phyloP scores from a whole-genome alignment of 2,888 invertebrate genomes.

The Synergus gifuensis region DNA sequence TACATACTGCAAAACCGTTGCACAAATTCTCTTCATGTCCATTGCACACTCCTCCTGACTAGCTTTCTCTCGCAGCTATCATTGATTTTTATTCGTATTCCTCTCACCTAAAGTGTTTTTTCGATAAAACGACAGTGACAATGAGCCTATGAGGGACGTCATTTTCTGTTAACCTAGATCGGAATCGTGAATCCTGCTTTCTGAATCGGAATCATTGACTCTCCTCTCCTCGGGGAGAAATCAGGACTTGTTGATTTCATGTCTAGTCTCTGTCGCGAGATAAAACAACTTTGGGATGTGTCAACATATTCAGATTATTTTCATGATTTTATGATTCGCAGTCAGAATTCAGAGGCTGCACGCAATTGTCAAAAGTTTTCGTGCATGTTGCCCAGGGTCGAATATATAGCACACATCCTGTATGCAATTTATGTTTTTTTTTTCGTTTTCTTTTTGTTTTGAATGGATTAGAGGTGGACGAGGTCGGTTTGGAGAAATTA shows the following conservation, averaged over 20 bases:
- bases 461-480: not conserved
- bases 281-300: not conserved
- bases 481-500: not conserved
- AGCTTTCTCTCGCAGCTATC: conserved; percentile 2
- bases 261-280: not conserved
- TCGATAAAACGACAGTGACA: not conserved
- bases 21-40: conserved; percentile 12
- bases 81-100: conserved; percentile 7
- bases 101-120: not conserved
- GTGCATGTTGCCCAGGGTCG: conserved; percentile 33
- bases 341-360: not conserved
- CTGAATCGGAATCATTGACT: conserved; percentile 11
- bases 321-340: not conserved
- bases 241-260: conserved; percentile 32
- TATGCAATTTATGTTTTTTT: conserved; percentile 29
- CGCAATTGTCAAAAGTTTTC: conserved; percentile 9
- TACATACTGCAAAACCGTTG: conserved; percentile 47
- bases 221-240: conserved; percentile 6
- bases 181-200: conserved; percentile 24
- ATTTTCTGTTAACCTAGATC: conserved; percentile 27
- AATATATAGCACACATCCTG: conserved; percentile 41
- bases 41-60: conserved; percentile 4
- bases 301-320: not conserved
- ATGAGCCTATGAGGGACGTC: not conserved
- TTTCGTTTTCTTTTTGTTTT: conserved; percentile 8